These are phyloP conservation scores for Bubalus kerabau DNA, from an alignment of 2,113 vertebrate species.

Conservation along the genomic window DNA sequence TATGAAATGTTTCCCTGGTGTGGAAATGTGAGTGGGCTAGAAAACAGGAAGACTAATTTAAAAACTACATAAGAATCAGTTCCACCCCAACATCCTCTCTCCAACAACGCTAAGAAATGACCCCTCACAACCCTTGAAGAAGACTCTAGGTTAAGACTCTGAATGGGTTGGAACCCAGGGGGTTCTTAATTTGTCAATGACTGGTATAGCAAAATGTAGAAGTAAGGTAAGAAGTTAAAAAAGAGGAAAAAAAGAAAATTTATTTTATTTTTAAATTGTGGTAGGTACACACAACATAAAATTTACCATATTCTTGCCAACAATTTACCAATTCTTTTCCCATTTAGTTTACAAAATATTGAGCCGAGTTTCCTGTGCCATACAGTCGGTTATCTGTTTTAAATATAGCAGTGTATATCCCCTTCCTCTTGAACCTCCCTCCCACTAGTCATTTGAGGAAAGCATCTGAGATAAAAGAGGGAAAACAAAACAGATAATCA, in stretches of 20 bases:
- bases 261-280: not conserved
- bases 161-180: not conserved
- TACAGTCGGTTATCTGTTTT: not conserved
- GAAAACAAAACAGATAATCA: not conserved
- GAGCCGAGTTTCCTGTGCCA: not conserved
- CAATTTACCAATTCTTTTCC: not conserved
- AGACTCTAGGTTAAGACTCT: not conserved
- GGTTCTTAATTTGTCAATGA: not conserved
- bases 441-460: not conserved
- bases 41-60: not conserved
- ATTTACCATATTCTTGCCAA: not conserved
- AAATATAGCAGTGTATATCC: not conserved
- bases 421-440: not conserved
- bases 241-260: not conserved
- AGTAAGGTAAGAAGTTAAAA: not conserved
- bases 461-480: not conserved
- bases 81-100: not conserved
- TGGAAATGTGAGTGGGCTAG: not conserved
- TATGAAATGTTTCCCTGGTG: not conserved
- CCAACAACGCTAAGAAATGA: not conserved
- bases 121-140: not conserved
- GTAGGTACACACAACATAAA: not conserved
- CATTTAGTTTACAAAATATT: not conserved
- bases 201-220: not conserved
- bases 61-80: not conserved